Evolutionary conservation across 2,113 vertebrate genomes (phyloP), one percentile per base, ranked within the genome.

Genomic region (Chaetorhynchus papuensis): DNA sequence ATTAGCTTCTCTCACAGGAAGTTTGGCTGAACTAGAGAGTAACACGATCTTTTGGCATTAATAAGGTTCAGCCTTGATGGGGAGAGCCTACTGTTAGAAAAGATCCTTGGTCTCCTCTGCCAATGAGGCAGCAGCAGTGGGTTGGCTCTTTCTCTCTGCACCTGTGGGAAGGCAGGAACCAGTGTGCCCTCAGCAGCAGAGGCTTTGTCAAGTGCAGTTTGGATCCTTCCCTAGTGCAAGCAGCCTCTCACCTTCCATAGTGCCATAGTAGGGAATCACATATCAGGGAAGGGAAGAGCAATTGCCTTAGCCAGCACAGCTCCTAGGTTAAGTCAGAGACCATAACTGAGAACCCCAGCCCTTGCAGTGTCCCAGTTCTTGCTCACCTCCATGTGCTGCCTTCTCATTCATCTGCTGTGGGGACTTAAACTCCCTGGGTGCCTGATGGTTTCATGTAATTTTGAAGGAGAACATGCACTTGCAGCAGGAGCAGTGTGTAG

Each of bases 1-100:
- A 75, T 93, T 93, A 77, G 68, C 52, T 89, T 94, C 92, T 83
- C 60, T 96, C 61, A 31, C 24, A 77, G 78, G 92, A 94, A 92
- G 39, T 83, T 89, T 88, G 83, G 33, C 83, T 72, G 60, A n/a
- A 19, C 86, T 85, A 44, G 80, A 80, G 74, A 82, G 78, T 91
- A 77, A 92, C 13, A 23, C 28, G 65, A 89, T 91, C 77, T 78
- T 83, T 39, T 72, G 63, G 22, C 61, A 53, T 75, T 89, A 50
- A 30, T 59, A 49, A 84, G 26, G 41, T 27, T 91, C 65, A 74
- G 85, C 59, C 63, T 83, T 77, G 42, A 18, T 59, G 54, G 19
- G 54, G 33, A 69, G 59, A 69, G 68, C 59, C 31, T 1, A 0
- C 33, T 83, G 84, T 74, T 42, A 50, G 56, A 27, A 72, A 70